Percentiles rank a stretch among this genome's conserved stretches.
phyloP scores from a whole-genome alignment of 2,888 invertebrate genomes.

The Limnephilus lunatus region DNA sequence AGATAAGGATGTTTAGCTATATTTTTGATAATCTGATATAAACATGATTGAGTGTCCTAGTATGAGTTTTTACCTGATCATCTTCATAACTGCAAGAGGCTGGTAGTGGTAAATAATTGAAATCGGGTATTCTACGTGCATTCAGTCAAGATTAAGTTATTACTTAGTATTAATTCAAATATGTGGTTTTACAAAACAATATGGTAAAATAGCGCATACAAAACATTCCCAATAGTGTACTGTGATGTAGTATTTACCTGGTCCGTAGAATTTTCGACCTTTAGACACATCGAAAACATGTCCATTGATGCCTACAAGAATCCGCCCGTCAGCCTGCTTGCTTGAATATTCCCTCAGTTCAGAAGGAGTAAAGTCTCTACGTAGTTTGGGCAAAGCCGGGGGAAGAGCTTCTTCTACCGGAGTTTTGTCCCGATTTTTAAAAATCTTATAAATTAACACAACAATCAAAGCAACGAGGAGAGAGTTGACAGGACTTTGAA shows the following conservation, averaged over 20 bases:
- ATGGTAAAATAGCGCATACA: not conserved
- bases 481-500: conserved; percentile 82
- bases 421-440: conserved; percentile 74
- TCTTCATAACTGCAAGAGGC: not conserved
- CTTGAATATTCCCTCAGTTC: conserved; percentile 94
- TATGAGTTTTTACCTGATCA: not conserved
- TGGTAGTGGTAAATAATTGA: not conserved
- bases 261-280: conserved; percentile 94
- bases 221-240: not conserved
- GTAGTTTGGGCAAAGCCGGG: conserved; percentile 85
- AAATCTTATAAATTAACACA: conserved; percentile 81
- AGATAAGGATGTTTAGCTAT: not conserved
- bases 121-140: not conserved
- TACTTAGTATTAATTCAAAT: not conserved
- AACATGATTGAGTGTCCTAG: not conserved
- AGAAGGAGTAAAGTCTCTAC: conserved; percentile 92
- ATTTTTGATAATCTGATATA: not conserved
- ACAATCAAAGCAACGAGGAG: conserved; percentile 80
- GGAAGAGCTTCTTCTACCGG: conserved; percentile 68
- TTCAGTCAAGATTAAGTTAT: not conserved
- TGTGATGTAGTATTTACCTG: conserved; percentile 80
- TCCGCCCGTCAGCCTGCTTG: conserved; percentile 89
- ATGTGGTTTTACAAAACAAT: not conserved
- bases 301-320: conserved; percentile 95
- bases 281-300: conserved; percentile 96